These are phyloP conservation scores for Chelmon rostratus DNA, from an alignment of 2,797 vertebrate genomes.

Conservation along the genomic window DNA sequence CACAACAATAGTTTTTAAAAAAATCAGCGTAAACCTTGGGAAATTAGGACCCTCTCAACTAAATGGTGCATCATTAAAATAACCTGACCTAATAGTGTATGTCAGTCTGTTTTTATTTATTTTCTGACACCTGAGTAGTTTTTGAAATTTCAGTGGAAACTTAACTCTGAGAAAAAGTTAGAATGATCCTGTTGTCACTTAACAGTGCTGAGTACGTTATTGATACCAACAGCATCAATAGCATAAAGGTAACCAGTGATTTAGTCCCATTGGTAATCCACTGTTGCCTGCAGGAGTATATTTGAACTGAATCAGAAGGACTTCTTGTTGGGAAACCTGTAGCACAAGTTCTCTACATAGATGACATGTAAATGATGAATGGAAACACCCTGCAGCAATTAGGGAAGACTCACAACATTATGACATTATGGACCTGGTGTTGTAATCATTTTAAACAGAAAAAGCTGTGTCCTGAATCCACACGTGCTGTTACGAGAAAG, in stretches of 20 bases:
- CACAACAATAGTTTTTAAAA: neutral
- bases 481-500: conserved; percentile 42
- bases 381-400: conserved; percentile 23
- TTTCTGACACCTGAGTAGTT: neutral
- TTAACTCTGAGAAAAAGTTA: neutral
- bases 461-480: conserved; percentile 29
- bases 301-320: conserved; percentile 19
- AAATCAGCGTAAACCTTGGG: neutral
- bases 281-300: neutral
- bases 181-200: too few species aligned
- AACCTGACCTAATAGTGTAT: neutral
- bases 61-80: neutral
- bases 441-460: conserved; percentile 25
- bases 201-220: neutral
- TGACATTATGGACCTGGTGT: conserved; percentile 28
- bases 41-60: neutral
- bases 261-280: neutral
- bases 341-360: conserved; percentile 45
- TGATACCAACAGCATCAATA: neutral
- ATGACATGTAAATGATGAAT: conserved; percentile 30
- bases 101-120: conserved; percentile 12
- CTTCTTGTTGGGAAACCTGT: conserved; percentile 10
- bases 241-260: neutral
- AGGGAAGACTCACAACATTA: conserved; percentile 8
- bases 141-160: conserved; percentile 2